These are phyloP conservation scores for Chelonia mydas DNA, from an alignment of 2,797 vertebrate genomes.

Conservation along the genomic window DNA sequence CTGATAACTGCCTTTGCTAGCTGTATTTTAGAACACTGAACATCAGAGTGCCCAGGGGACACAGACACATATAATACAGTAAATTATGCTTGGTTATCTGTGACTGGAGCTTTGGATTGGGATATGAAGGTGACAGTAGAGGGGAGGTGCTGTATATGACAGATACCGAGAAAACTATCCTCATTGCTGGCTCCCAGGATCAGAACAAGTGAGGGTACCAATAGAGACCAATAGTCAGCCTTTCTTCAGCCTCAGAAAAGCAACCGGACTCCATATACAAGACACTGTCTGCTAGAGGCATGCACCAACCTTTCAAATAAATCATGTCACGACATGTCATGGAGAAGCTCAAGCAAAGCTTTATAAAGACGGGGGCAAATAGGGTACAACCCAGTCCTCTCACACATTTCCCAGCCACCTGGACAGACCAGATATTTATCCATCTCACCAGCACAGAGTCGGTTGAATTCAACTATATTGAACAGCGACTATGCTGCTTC, in stretches of 20 bases:
- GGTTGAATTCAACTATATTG: background rate
- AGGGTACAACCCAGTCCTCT: background rate
- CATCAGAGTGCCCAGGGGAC: background rate
- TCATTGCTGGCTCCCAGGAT: background rate
- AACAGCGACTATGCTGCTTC: background rate
- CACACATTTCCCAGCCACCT: background rate
- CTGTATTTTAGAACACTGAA: background rate
- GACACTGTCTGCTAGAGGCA: background rate
- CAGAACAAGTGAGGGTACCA: background rate
- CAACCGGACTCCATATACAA: background rate
- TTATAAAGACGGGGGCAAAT: background rate
- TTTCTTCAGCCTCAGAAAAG: background rate
- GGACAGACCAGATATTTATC: background rate
- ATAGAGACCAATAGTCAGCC: background rate
- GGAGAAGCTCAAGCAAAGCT: background rate
- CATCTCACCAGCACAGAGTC: fast-evolving
- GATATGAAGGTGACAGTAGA: background rate
- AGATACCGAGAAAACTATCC: background rate
- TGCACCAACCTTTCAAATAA: background rate
- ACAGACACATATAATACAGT: background rate
- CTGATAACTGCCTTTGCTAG: background rate
- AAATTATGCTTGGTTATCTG: background rate
- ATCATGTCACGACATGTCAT: background rate
- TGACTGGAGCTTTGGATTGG: background rate
- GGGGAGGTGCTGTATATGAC: background rate